These are phyloP conservation scores for Allygus modestus DNA, from an alignment of 2,888 invertebrate species.

Conservation along the genomic window DNA sequence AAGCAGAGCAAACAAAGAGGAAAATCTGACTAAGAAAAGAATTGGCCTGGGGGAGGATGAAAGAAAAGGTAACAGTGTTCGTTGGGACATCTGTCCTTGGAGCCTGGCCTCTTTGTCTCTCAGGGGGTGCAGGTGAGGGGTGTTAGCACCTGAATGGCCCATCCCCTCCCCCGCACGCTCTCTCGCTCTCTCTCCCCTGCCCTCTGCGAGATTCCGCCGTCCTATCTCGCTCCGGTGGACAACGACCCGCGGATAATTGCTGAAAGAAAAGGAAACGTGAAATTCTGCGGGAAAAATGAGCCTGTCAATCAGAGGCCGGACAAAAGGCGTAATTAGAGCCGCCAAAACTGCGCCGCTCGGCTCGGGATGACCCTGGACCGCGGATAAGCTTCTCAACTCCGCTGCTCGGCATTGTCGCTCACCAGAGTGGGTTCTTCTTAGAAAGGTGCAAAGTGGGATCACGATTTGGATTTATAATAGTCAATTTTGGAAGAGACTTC, in stretches of 20 bases:
- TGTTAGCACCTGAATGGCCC: conserved; percentile 54
- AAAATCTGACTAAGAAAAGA: conserved; percentile 35
- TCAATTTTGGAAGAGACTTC: too few species aligned
- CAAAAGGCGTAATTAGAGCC: conserved; percentile 51
- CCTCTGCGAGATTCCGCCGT: neutral
- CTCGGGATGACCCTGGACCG: neutral
- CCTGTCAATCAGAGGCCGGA: conserved; percentile 51
- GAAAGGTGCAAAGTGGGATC: neutral
- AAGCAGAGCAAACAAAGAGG: neutral
- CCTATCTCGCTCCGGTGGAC: conserved; percentile 50
- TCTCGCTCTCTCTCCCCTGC: neutral
- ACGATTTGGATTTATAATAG: too few species aligned
- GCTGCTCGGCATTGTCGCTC: neutral
- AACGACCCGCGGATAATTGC: conserved; percentile 56
- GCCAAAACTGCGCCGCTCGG: conserved; percentile 15
- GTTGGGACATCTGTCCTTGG: conserved; percentile 52
- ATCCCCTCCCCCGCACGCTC: conserved; percentile 10
- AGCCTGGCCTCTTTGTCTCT: conserved; percentile 49
- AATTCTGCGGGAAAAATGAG: conserved; percentile 57
- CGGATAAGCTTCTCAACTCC: neutral
- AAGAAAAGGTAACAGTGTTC: conserved; percentile 52
- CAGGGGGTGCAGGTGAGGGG: conserved; percentile 49
- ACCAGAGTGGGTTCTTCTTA: too few species aligned
- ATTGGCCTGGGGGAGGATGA: conserved; percentile 40
- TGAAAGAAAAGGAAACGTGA: conserved; percentile 62